phyloP scores from a whole-genome alignment of 2,113 vertebrate genomes.

The Camelus bactrianus region DNA sequence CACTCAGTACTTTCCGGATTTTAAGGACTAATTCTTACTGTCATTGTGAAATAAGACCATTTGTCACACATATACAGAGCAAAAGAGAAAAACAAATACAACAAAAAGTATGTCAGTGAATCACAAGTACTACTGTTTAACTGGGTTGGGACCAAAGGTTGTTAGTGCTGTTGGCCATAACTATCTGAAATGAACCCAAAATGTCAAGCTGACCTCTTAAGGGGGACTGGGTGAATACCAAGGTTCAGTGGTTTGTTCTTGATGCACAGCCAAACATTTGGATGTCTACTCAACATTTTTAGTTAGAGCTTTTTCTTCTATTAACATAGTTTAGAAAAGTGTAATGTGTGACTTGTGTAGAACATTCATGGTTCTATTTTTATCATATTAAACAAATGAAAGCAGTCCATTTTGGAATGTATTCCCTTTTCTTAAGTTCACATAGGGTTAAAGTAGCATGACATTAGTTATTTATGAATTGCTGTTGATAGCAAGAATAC shows the following conservation, averaged over 20 bases:
- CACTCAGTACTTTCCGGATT: not conserved
- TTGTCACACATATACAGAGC: not conserved
- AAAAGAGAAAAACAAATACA: slow-evolving; percentile 16
- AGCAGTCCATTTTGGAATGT: not conserved
- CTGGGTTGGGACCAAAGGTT: slow-evolving; percentile 53
- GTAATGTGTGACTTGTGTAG: not conserved
- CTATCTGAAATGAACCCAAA: slow-evolving; percentile 30
- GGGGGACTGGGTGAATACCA: not conserved
- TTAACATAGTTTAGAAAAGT: not conserved
- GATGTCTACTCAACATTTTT: not conserved
- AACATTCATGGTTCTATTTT: not conserved
- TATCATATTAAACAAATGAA: not conserved
- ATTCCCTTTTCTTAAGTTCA: not conserved
- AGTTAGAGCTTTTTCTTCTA: not conserved
- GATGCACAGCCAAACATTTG: not conserved
- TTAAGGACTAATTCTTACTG: not conserved
- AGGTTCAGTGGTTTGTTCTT: slow-evolving; percentile 37
- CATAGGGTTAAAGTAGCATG: not conserved
- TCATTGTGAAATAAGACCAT: not conserved
- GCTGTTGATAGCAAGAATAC: not conserved
- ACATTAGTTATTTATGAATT: not conserved
- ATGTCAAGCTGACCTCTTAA: slow-evolving; percentile 61
- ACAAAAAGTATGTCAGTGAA: not conserved
- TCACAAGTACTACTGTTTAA: slow-evolving; percentile 62
- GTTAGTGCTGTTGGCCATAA: not conserved